A percentile compares a stretch with the other conserved stretches of the same genome.
Evolutionary conservation across 2,797 vertebrate species (phyloP).

Genomic region (Sibirionetta formosa): DNA sequence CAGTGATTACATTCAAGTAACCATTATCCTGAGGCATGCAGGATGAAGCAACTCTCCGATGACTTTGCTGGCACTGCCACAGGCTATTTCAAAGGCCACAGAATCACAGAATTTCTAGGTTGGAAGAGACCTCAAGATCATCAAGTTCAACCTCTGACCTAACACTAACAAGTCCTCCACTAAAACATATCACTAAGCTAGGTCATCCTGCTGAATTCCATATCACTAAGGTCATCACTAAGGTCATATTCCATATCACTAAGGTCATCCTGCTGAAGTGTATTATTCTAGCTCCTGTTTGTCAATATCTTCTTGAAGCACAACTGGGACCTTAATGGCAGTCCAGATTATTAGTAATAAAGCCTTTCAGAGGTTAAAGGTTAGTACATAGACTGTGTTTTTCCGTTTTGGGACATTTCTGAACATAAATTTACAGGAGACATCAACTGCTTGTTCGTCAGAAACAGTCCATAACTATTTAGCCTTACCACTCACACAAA

Average conservation of each 20-base stretch:
- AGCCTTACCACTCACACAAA: neutral
- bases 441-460: neutral
- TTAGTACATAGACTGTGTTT: neutral
- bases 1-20: neutral
- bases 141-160: too few relatives aligned
- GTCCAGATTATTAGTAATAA: neutral
- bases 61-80: neutral
- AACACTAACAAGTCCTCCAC: too few relatives aligned
- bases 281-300: neutral
- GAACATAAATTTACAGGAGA: neutral
- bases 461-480: neutral
- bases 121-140: too few relatives aligned
- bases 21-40: neutral
- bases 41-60: neutral
- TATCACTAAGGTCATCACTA: too few relatives aligned
- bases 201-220: too few relatives aligned
- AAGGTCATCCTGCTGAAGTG: neutral
- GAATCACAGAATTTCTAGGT: too few relatives aligned
- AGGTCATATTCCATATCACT: too few relatives aligned
- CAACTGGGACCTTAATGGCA: neutral
- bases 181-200: too few relatives aligned
- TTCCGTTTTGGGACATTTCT: neutral
- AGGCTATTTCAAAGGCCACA: neutral
- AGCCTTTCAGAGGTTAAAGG: neutral
- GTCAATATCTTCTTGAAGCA: neutral